These are phyloP conservation scores for Coccyzus lansbergi DNA, from an alignment of 2,797 vertebrate genomes.

Conservation along the genomic window DNA sequence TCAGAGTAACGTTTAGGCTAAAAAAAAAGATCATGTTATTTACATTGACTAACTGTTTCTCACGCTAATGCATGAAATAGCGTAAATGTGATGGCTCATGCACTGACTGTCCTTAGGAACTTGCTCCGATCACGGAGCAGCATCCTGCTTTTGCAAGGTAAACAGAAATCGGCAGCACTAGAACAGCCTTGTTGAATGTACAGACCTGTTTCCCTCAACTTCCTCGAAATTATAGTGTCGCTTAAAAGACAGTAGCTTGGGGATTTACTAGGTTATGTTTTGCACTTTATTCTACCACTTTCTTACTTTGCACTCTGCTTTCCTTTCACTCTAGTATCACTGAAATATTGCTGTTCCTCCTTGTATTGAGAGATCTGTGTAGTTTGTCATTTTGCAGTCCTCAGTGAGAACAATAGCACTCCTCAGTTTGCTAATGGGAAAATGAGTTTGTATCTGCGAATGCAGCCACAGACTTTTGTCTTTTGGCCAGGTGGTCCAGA, in stretches of 20 bases:
- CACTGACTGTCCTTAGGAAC: background rate
- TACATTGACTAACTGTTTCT: background rate
- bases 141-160: background rate
- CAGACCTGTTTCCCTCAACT: slow-evolving; percentile 10
- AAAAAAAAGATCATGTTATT: background rate
- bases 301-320: background rate
- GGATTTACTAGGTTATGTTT: background rate
- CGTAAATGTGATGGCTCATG: background rate
- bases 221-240: background rate
- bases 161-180: background rate
- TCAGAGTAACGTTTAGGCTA: background rate
- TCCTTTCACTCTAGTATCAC: background rate
- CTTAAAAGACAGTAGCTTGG: background rate
- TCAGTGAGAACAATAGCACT: slow-evolving; percentile 14
- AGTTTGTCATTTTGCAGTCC: background rate
- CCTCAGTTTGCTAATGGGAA: background rate
- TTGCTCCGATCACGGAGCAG: background rate
- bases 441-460: background rate
- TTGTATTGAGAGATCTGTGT: background rate
- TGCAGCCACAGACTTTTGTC: background rate
- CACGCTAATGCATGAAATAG: background rate
- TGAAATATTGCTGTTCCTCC: background rate
- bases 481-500: slow-evolving; percentile 17
- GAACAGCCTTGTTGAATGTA: slow-evolving; percentile 31
- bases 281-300: background rate